Evolutionary conservation across 1,140 invertebrate genomes (phyloP), one percentile per base, ranked within the genome.

Genomic region (Microplitis demolitor): DNA sequence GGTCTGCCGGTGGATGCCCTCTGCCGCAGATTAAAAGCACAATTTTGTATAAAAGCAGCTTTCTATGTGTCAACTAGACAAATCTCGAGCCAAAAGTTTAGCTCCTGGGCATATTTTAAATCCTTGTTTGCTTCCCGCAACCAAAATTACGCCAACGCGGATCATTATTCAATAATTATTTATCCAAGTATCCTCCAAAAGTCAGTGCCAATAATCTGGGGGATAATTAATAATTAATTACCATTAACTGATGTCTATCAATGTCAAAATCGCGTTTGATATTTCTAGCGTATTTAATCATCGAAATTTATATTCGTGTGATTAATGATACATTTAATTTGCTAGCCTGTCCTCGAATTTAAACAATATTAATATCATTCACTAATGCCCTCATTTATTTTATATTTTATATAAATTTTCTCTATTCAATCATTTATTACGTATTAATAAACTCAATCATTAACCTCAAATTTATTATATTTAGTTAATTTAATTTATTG

Each of bases 1-100:
- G 24, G 39, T 16, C 3, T 6, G 66, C 34, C 50, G 53, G 11
- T 24, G 24, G 24, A 24, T 24, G 24, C 24, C 24, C 24, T 24
- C 24, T 24, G 66, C 66, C 50, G n/a, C 50, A 53, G 51, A 67
- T 54, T 53, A 67, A 53, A 67, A 66, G 63, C 63, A 4, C 24
- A 24, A 24, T 24, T 24, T 24, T 24, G 63, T 35, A 66, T 66
- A 33, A 50, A 66, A 35, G 33, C 33, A 33, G n/a, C 35, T 13
- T n/a, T 24, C 63, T 50, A 24, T 24, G 14, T 14, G 37, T 9
- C 37, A 33, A 66, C n/a, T 31, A 13, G 39, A 24, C 24, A 24
- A 5, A 5, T 13, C 11, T 16, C 8, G 35, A n/a, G 24, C n/a
- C 16, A 31, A 66, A 66, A 66, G 37, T 31, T 4, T 6, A 63